Percentiles rank a stretch among this genome's conserved stretches.
These are phyloP conservation scores for Heliangelus exortis DNA, from an alignment of 2,797 vertebrate genomes.

Conservation along the genomic window DNA sequence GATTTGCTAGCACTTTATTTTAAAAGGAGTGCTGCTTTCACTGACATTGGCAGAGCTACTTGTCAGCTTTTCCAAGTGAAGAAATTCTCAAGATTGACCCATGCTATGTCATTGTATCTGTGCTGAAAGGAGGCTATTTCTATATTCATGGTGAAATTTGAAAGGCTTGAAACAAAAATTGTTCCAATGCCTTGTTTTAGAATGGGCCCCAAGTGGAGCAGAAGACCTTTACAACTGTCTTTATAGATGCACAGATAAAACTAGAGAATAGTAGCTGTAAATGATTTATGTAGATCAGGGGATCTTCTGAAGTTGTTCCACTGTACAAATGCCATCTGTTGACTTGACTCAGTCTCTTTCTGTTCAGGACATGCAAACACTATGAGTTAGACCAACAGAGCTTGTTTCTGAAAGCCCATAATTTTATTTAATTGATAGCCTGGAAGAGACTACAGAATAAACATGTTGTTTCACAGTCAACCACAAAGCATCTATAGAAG, in stretches of 20 bases:
- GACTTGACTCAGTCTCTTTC: background rate
- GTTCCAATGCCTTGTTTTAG: background rate
- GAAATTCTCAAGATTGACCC: background rate
- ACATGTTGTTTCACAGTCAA: background rate
- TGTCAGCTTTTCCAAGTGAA: background rate
- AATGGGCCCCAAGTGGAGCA: background rate
- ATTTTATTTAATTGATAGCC: slow-evolving; percentile 53
- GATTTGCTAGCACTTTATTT: background rate
- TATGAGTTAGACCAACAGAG: background rate
- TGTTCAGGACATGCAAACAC: background rate
- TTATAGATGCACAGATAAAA: background rate
- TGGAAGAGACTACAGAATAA: slow-evolving; percentile 10
- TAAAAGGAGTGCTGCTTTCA: background rate
- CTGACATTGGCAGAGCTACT: background rate
- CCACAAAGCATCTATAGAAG: background rate
- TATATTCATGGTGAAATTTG: background rate
- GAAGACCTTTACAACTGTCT: background rate
- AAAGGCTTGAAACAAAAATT: background rate
- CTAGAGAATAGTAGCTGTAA: background rate
- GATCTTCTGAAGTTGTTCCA: background rate
- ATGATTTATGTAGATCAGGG: background rate
- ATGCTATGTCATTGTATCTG: background rate
- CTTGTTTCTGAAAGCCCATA: slow-evolving; percentile 6
- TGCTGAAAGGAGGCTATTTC: background rate
- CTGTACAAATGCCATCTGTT: background rate